Percentiles rank a stretch among this genome's conserved stretches.
phyloP scores from a whole-genome alignment of 2,888 invertebrate species.

The Parelbella ahira region DNA sequence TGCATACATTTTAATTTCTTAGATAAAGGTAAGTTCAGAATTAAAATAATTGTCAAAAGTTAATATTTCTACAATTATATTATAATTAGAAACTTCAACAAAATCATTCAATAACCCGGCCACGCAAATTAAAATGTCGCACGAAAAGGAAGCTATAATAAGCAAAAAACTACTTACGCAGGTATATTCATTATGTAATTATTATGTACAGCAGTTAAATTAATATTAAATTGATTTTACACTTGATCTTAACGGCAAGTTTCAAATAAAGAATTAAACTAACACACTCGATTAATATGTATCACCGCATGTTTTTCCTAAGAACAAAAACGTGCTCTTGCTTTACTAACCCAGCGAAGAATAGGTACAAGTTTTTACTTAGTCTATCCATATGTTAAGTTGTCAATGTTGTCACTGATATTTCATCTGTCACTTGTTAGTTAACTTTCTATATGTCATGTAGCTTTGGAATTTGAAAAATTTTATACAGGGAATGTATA shows the following conservation, averaged over 20 bases:
- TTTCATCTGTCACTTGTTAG: not conserved
- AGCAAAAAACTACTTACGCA: conserved; percentile 50
- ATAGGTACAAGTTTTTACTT: conserved; percentile 23
- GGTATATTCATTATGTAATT: conserved; percentile 66
- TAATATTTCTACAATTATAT: too few relatives aligned
- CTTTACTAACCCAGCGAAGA: conserved; percentile 31
- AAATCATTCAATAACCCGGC: too few relatives aligned
- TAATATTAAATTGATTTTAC: too few relatives aligned
- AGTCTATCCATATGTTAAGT: not conserved
- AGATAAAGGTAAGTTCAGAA: too few relatives aligned
- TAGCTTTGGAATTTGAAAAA: too few relatives aligned
- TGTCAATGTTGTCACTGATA: conserved; percentile 2
- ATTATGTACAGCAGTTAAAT: conserved; percentile 14
- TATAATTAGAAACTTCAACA: too few relatives aligned
- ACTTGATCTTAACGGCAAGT: not conserved
- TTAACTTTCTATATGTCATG: too few relatives aligned
- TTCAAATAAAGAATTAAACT: conserved; percentile 5
- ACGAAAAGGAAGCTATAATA: conserved; percentile 41
- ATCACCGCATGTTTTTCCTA: conserved; percentile 52
- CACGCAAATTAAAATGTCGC: conserved; percentile 40
- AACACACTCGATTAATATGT: conserved; percentile 16
- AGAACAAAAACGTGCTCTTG: conserved; percentile 37
- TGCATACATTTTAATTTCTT: too few relatives aligned
- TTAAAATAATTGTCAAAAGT: too few relatives aligned
- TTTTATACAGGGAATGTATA: too few relatives aligned